Evolutionary conservation across 2,113 vertebrate species (phyloP).

Genomic region (Nansenia antarctica): DNA sequence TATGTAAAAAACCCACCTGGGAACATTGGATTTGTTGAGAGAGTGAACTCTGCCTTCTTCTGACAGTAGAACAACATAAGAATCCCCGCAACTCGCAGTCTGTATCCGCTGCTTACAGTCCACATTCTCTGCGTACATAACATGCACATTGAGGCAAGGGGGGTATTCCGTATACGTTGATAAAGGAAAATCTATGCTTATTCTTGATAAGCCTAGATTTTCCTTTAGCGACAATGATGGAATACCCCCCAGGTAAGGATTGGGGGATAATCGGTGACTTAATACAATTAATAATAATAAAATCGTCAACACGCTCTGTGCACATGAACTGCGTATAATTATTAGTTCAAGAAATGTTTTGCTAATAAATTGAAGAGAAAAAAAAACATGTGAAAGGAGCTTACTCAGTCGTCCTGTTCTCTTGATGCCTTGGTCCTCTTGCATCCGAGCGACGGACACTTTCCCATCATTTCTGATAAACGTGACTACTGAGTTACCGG

Average conservation of each 20-base stretch:
- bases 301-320: no score
- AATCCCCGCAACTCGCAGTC: background rate
- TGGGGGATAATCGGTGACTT: no score
- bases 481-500: background rate
- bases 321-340: no score
- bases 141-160: background rate
- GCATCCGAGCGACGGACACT: background rate
- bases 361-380: no score
- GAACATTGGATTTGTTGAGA: background rate
- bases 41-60: background rate
- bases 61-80: background rate
- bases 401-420: background rate
- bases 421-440: background rate
- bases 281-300: no score
- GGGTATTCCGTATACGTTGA: no score
- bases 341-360: no score
- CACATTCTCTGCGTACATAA: background rate
- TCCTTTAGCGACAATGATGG: background rate
- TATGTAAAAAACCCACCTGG: background rate
- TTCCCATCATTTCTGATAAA: conserved; percentile 11
- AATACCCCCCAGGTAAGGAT: background rate
- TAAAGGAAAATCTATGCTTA: no score
- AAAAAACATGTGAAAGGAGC: background rate
- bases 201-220: background rate
- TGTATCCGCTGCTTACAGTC: background rate